Conservation (phyloP, 2,113 vertebrate species). For the Muntiacus muntjak region DNA sequence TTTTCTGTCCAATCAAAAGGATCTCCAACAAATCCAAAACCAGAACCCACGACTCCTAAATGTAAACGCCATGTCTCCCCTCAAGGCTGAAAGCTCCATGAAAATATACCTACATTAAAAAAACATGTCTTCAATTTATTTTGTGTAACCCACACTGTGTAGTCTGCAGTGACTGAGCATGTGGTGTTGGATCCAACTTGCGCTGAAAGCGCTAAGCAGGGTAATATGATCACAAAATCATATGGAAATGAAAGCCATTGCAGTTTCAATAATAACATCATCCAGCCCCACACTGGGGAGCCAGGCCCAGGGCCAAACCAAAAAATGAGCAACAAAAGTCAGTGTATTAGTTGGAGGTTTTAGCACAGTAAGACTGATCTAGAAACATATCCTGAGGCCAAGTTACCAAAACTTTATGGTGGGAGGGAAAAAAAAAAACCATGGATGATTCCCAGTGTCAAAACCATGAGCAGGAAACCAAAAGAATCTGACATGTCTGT, state of each 20-base stretch:
- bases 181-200: not conserved
- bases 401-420: not conserved
- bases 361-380: not conserved
- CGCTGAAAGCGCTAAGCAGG: not conserved
- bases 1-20: slow-evolving; percentile 17
- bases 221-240: slow-evolving; percentile 38
- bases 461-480: slow-evolving; percentile 42
- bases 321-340: slow-evolving; percentile 20
- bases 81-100: not conserved
- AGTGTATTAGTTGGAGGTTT: not conserved
- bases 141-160: not conserved
- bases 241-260: not conserved
- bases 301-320: slow-evolving; percentile 10
- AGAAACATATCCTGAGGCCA: not conserved
- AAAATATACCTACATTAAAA: not conserved
- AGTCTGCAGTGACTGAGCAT: not conserved
- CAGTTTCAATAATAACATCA: slow-evolving; percentile 35
- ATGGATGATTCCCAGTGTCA: slow-evolving; percentile 39
- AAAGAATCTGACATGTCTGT: slow-evolving; percentile 4
- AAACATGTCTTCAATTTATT: not conserved
- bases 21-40: not conserved
- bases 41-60: not conserved
- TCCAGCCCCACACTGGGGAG: not conserved
- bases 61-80: not conserved
- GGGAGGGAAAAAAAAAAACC: not conserved